Base-by-base conservation (phyloP, 2,113 vertebrate species). In the Hypomesus transpacificus region DNA sequence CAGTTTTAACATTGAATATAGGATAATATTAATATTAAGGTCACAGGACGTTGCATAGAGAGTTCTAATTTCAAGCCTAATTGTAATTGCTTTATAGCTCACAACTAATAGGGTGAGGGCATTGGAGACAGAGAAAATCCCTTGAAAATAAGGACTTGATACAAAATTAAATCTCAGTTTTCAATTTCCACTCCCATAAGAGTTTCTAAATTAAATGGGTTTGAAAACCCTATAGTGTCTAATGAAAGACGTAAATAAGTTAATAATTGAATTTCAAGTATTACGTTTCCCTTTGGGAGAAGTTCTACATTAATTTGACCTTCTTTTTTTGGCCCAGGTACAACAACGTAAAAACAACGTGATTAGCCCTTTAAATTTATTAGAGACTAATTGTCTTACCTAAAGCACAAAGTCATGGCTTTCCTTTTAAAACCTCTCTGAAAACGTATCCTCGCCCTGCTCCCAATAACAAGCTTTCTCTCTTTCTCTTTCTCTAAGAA, bases 141-240 rank as follows among this genome's bases (percentile, higher is more conserved):
- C 90, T 78, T 87, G 91, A 76, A 91, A 89, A 87, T 89, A 88
- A 69, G 78, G 74, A 82, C 87, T 80, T 82, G 22, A 69, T 73
- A 86, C 81, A 85, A 89, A 92, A 92, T 92, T 92, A 92, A 92
- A 91, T 87, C 86, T 90, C 67, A 79, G 78, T 90, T 92, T 92
- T 92, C 91, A 92, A 92, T 92, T 92, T 89, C 79, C 83, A 56
- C 79, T 92, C 91, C 89, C 90, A 76, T 77, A 77, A 82, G 91
- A 85, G 62, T 82, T 82, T 73, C 71, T 80, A 80, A 86, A 88
- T 86, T 89, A 91, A 90, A 87, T 80, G 82, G 87, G 81, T 88
- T 85, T 80, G 7, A 51, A 62, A 88, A 86, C 82, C 83, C 76
- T 77, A 73, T 61, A 67, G 74, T 67, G 73, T 68, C 71, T 87